phyloP scores from a whole-genome alignment of 2,113 vertebrate genomes.

The Alligator sinensis region DNA sequence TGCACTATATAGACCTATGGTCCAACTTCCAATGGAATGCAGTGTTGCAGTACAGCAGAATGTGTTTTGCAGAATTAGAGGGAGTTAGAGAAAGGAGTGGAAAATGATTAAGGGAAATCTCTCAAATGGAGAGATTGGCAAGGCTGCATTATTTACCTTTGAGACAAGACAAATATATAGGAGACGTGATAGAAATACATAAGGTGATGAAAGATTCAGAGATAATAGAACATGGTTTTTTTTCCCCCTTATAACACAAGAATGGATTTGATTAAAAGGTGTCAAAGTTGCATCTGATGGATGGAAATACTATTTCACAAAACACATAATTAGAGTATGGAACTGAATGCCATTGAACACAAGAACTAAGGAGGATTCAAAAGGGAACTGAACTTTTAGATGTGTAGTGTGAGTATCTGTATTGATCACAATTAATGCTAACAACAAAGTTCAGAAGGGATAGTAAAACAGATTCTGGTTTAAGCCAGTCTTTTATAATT shows the following conservation, averaged over 20 bases:
- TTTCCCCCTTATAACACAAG: too few species aligned
- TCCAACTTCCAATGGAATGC: not conserved
- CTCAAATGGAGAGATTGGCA: not conserved
- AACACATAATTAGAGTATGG: not conserved
- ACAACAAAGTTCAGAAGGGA: not conserved
- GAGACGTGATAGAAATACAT: not conserved
- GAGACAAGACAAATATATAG: not conserved
- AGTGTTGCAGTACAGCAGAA: not conserved
- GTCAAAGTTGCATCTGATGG: not conserved
- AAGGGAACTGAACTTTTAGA: not conserved
- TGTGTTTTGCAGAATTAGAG: not conserved
- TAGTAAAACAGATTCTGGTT: slow-evolving; percentile 25
- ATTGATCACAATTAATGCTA: not conserved
- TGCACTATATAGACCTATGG: not conserved
- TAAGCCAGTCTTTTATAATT: slow-evolving; percentile 22
- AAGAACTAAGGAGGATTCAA: not conserved
- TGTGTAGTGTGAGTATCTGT: not conserved
- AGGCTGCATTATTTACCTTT: not conserved
- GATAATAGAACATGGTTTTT: too few species aligned
- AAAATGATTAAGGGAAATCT: not conserved
- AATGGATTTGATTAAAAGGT: not conserved
- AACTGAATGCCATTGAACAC: not conserved
- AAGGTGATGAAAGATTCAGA: not conserved
- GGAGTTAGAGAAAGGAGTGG: not conserved
- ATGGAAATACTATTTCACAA: not conserved